Base-by-base conservation (phyloP, 2,888 invertebrate species). In the Lepetodrilus schrolli region DNA sequence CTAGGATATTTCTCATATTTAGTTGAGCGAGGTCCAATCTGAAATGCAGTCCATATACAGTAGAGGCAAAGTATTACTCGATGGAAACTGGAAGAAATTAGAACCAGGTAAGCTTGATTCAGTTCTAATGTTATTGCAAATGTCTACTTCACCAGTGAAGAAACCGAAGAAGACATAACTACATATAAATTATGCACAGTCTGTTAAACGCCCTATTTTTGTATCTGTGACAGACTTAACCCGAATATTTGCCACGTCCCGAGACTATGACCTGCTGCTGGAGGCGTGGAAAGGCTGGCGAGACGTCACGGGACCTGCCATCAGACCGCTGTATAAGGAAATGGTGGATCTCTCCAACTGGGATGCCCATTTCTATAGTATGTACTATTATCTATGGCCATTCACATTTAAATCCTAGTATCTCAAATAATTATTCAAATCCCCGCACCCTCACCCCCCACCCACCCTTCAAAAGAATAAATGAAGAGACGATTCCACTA, bases 241-340 rank as follows among this genome's bases (percentile, higher is more conserved):
- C 17, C 51, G 78, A 3, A 74, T 88, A 4, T 70, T 89, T 82
- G 84, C 87, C 1, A 77, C 65, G 0, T 84, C 85, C 3, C 72
- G 94, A 77, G 94, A 95, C 81, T 94, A 94, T 80, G 93, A 94
- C 23, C 95, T 95, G 85, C 90, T 96, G 58, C 85, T 94, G 20
- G 94, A 95, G 82, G 93, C 94, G 0, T 96, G 96, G 96, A 93
- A 92, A 83, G 94, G 94, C 72, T 96, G 95, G 93, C 92, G 96
- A 78, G 95, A 96, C 75, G 94, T 93, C 74, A 93, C 94, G 0
- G 96, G 96, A 0, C 94, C 94, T 0, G 93, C 94, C 26, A 92
- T 96, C 90, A 94, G 93, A 88, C 93, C 94, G 74, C 92, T 94
- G 78, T 96, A 94, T 87, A 93, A 94, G 92, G 92, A 95, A 92